A percentile compares a stretch with the other conserved stretches of the same genome.
These are phyloP conservation scores for Helicoverpa zea DNA, from an alignment of 1,140 invertebrate genomes.

Conservation along the genomic window DNA sequence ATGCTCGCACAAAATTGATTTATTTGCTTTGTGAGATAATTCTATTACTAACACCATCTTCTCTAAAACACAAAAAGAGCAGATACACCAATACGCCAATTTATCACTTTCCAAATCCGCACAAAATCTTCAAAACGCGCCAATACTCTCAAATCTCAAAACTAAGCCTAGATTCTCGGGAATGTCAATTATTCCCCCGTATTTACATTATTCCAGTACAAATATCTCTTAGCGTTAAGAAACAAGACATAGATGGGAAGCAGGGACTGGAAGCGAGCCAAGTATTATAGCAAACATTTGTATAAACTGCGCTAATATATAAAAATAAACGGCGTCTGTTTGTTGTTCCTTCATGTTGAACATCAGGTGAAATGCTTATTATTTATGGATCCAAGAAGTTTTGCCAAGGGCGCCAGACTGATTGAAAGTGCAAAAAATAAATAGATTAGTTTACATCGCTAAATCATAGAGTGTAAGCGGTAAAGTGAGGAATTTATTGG, in stretches of 20 bases:
- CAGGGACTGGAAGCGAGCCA: constrained; percentile 32
- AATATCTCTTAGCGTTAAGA: constrained; percentile 26
- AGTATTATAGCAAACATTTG: constrained; percentile 40
- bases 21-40: no score
- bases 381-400: background rate
- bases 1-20: no score
- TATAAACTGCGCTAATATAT: constrained; percentile 41
- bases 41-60: background rate
- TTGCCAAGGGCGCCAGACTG: background rate
- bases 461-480: constrained; percentile 11
- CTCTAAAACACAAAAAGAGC: background rate
- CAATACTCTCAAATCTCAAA: background rate
- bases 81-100: background rate
- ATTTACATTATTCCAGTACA: constrained; percentile 15
- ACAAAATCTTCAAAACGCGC: background rate
- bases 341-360: background rate
- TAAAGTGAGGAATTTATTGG: constrained; percentile 2
- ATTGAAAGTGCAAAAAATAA: constrained; percentile 8
- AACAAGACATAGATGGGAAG: constrained; percentile 50
- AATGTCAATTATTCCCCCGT: constrained; percentile 23
- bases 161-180: constrained; percentile 22
- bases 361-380: constrained; percentile 36
- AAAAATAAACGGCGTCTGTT: constrained; percentile 42
- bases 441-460: constrained; percentile 4
- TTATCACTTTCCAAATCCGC: background rate